These are phyloP conservation scores for Cryptops parisi DNA, from an alignment of 2,888 invertebrate species.

Conservation along the genomic window DNA sequence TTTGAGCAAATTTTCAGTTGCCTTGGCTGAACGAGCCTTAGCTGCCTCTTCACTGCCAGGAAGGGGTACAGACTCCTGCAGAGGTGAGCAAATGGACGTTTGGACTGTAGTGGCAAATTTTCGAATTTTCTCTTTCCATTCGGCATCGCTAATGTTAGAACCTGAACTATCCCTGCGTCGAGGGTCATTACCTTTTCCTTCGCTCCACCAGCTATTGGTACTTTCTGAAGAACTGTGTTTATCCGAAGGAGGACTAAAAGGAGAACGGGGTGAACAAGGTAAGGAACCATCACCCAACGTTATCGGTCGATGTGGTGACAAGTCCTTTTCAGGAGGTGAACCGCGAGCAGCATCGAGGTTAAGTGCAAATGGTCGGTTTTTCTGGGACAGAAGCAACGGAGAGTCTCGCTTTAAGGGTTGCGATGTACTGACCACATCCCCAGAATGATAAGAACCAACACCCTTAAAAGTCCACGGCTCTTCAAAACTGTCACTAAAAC, in stretches of 20 bases:
- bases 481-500: conserved; percentile 5
- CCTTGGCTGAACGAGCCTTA: not conserved
- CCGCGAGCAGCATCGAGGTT: not conserved
- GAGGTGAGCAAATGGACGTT: conserved; percentile 10
- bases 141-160: conserved; percentile 8
- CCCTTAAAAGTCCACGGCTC: conserved; percentile 3
- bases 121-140: conserved; percentile 8
- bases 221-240: not conserved
- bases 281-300: not conserved
- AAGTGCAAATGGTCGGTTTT: not conserved
- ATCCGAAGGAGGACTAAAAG: not conserved
- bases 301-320: not conserved
- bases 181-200: not conserved
- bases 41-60: conserved; percentile 6
- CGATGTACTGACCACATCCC: not conserved
- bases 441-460: not conserved
- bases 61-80: conserved; percentile 8
- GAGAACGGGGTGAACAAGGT: conserved; percentile 7
- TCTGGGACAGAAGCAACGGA: not conserved
- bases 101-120: conserved; percentile 10
- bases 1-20: not conserved
- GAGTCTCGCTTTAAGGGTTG: not conserved
- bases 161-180: conserved; percentile 4
- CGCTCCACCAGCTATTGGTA: conserved; percentile 5
- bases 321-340: not conserved